phyloP scores from a whole-genome alignment of 1,140 invertebrate genomes.

The Scylla paramamosain region DNA sequence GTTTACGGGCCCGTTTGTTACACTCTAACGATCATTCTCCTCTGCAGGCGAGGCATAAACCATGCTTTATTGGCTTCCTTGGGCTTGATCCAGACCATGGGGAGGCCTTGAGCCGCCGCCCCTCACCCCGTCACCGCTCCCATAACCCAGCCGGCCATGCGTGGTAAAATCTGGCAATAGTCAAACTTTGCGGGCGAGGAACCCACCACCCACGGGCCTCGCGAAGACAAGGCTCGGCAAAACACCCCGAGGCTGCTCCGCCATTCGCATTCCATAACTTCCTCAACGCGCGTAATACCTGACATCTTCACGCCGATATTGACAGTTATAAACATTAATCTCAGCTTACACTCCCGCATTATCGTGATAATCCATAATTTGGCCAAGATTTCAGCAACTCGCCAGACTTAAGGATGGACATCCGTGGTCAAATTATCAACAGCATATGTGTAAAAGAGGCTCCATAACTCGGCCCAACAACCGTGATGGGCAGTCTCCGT shows the following conservation, averaged over 20 bases:
- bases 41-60: not conserved
- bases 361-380: constrained; percentile 72
- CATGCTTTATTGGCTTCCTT: constrained; percentile 23
- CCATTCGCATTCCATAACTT: constrained; percentile 62
- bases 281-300: constrained; percentile 52
- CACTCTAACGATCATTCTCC: constrained; percentile 44
- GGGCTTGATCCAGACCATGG: constrained; percentile 35
- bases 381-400: constrained; percentile 73
- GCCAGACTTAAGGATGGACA: constrained; percentile 67
- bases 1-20: constrained; percentile 33
- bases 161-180: not conserved
- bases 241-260: not conserved
- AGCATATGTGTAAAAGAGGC: constrained; percentile 76
- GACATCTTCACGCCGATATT: constrained; percentile 74
- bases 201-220: not conserved
- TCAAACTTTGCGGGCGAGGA: not conserved
- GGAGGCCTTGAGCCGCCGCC: not conserved
- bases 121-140: not conserved
- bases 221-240: not conserved
- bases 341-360: constrained; percentile 61
- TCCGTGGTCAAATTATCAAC: constrained; percentile 72
- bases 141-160: not conserved
- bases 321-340: constrained; percentile 74
- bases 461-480: constrained; percentile 64
- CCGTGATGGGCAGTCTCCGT: constrained; percentile 67